These are phyloP conservation scores for Dicrurus megarhynchus DNA, from an alignment of 2,113 vertebrate species.

Conservation along the genomic window DNA sequence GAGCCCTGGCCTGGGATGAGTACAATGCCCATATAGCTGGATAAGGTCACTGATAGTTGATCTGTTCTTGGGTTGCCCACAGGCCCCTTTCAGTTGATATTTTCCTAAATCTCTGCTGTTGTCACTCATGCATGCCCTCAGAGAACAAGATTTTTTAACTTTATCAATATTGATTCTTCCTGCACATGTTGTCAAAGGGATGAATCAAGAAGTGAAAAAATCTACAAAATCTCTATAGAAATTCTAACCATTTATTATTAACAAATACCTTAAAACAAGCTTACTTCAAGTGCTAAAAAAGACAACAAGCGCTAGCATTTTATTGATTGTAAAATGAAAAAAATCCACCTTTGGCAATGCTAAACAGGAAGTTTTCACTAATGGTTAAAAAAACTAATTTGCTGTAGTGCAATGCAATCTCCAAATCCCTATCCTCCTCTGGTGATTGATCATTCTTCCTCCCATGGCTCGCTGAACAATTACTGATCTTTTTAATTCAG, in stretches of 20 bases:
- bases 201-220: not conserved
- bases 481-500: not conserved
- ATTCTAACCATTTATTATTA: not conserved
- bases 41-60: not conserved
- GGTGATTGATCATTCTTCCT: not conserved
- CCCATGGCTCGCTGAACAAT: not conserved
- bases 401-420: not conserved
- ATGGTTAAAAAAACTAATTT: not conserved
- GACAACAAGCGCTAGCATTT: rapidly evolving
- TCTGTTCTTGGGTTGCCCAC: not conserved
- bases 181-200: not conserved
- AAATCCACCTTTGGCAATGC: not conserved
- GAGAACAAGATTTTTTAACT: not conserved
- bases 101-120: not conserved
- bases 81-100: not conserved
- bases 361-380: not conserved
- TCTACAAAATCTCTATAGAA: not conserved
- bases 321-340: not conserved
- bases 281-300: not conserved
- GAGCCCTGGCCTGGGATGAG: not conserved
- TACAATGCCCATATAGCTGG: not conserved
- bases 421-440: not conserved
- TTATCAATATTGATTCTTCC: not conserved
- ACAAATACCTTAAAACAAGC: not conserved
- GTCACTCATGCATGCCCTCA: not conserved